A percentile compares a stretch with the other conserved stretches of the same genome.
phyloP scores from a whole-genome alignment of 2,797 vertebrate species.

The Crypturellus tataupa region DNA sequence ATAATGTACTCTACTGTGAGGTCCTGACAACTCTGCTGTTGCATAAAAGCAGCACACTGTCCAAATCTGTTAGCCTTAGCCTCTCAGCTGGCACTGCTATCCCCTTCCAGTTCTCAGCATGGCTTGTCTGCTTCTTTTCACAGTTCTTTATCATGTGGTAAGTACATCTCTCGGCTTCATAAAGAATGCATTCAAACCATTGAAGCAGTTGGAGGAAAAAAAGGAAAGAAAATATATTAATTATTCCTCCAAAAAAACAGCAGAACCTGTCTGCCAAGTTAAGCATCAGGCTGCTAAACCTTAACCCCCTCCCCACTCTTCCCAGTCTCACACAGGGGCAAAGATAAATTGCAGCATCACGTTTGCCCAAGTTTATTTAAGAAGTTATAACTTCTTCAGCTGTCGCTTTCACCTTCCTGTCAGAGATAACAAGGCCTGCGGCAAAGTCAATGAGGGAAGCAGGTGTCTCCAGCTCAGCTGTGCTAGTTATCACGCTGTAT shows the following conservation, averaged over 20 bases:
- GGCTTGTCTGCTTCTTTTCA: neutral
- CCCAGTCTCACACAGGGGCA: neutral
- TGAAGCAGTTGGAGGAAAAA: neutral
- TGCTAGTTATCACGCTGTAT: accelerated
- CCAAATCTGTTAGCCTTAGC: neutral
- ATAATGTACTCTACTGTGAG: neutral
- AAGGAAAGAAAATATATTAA: neutral
- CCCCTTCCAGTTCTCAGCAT: neutral
- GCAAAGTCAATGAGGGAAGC: neutral
- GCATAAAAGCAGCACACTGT: neutral
- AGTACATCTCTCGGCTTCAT: neutral
- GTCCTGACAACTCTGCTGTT: accelerated
- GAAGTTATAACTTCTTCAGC: neutral
- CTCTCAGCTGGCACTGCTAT: neutral
- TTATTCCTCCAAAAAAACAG: neutral
- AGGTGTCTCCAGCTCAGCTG: neutral
- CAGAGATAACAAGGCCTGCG: accelerated
- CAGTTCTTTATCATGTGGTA: neutral
- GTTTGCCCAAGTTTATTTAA: neutral
- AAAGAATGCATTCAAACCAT: neutral
- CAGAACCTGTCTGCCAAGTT: neutral
- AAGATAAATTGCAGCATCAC: slow-evolving; percentile 14
- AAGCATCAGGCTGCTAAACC: neutral
- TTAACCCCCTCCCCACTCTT: neutral
- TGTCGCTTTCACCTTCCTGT: neutral